Evolutionary conservation across 2,113 vertebrate species (phyloP), one percentile per base, ranked within the genome.

Genomic region (Elaphurus davidianus): DNA sequence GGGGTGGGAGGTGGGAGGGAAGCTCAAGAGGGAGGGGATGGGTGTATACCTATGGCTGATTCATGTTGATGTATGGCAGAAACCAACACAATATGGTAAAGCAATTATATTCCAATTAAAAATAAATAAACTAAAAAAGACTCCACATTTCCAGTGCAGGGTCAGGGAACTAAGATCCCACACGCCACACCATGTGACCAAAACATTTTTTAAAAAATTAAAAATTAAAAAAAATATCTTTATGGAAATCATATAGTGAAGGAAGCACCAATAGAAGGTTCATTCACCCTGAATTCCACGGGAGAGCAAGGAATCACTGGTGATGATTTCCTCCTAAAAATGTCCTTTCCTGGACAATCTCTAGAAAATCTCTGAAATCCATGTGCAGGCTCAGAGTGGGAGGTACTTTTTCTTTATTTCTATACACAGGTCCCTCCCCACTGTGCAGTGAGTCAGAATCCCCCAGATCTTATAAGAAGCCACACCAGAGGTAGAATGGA

Each of bases 401-500:
- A 71, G 64, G 64, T 21, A 36, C n/a, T 71, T 36, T 36, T 36
- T 71, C 64, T 36, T 78, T 4, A 2, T 57, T 74, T 55, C n/a
- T 36, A 17, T 5, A 33, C 17, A 43, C 5, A 8, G 23, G 2
- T 16, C n/a, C 76, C 78, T 33, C 57, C 28, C 11, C 28, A 0
- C 83, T 27, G 17, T 13, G 55, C 74, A 30, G 57, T 36, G 27
- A 28, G 17, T 43, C 57, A 12, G 23, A 45, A 47, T 36, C 5
- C 19, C 90, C 14, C 3, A 8, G 5, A 28, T 30, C 21, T 33
- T 30, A 4, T 0, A 25, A 16, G 47, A 4, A 30, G 62, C 27
- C 10, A 1, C 7, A 19, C 17, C 28, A 13, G 55, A 30, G 54
- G 45, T 2, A 0, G 0, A 25, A 2, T 0, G 2, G 33, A 19